Base-by-base conservation (phyloP, 2,888 invertebrate genomes). In the Acheta domesticus region DNA sequence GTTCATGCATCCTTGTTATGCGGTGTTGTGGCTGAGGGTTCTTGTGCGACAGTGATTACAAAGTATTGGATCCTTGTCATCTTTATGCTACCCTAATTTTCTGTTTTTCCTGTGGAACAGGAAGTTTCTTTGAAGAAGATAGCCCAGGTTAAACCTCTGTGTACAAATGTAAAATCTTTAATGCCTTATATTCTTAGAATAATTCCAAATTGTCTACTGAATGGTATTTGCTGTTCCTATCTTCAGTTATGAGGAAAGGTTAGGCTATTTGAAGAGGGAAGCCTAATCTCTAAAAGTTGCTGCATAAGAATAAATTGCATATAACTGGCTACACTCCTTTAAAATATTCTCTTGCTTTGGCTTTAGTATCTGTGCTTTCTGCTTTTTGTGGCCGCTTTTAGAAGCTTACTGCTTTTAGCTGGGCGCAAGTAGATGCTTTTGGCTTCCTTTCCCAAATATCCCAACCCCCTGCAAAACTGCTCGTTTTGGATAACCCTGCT, bases 401-500 rank as follows among this genome's bases (percentile, higher is more conserved):
- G 81, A 81, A 81, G 81, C 81, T 81, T 82, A 79, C 73, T 82
- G 81, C 82, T 81, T 80, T 81, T 81, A 80, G 81, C 80, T 81
- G 81, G 81, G 82, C 82, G 81, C 80, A 80, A 81, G 82, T 82
- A 82, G 82, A 82, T 82, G 82, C 82, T 82, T 82, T 81, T 75
- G 20, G 81, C 79, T 80, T 80, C 82, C 81, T 78, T 73, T 78
- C 81, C 82, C 80, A 79, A 79, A 77, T 79, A 78, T 78, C 80
- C 80, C 80, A 76, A 80, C 81, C 79, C 81, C 77, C 62, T 50
- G 79, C 79, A 79, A 80, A 82, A 79, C 81, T 81, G 82, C 83
- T 83, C 81, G 81, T 81, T 83, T 84, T 84, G 84, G 84, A 84
- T 84, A 84, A 84, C 84, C 84, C 84, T 84, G 84, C 84, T 84